phyloP scores from a whole-genome alignment of 2,113 vertebrate genomes.

The Neotoma lepida region DNA sequence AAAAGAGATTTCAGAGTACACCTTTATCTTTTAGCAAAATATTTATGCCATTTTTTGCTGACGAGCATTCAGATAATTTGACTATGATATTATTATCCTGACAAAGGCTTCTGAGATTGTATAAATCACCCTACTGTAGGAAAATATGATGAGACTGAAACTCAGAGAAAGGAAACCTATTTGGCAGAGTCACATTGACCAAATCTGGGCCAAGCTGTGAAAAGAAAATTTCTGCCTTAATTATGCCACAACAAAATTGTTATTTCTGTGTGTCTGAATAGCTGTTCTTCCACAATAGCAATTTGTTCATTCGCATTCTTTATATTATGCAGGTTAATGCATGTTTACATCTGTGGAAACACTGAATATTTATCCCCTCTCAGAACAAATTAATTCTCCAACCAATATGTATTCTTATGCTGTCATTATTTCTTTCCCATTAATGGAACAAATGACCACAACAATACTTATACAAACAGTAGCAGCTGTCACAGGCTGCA shows the following conservation, averaged over 20 bases:
- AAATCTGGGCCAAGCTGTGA: neutral
- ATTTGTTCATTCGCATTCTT: slow-evolving; percentile 23
- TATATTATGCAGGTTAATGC: slow-evolving; percentile 40
- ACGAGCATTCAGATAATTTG: neutral
- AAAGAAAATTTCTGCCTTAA: slow-evolving; percentile 42
- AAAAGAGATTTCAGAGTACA: neutral
- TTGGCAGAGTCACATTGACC: neutral
- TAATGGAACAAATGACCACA: slow-evolving; percentile 38
- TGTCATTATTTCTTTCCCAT: slow-evolving; percentile 33
- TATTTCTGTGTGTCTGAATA: slow-evolving; percentile 21
- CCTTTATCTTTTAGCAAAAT: neutral
- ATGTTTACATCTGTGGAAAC: slow-evolving; percentile 46
- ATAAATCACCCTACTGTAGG: neutral
- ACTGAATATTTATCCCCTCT: slow-evolving; percentile 18
- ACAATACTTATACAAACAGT: slow-evolving; percentile 33
- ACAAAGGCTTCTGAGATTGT: neutral
- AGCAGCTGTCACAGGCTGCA: slow-evolving; percentile 6
- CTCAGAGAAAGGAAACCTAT: neutral
- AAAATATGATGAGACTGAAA: neutral
- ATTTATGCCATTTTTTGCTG: neutral
- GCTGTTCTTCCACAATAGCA: slow-evolving; percentile 16
- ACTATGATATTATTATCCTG: neutral
- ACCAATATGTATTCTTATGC: slow-evolving; percentile 10
- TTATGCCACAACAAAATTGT: slow-evolving; percentile 30
- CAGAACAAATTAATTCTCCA: slow-evolving; percentile 38